phyloP scores from a whole-genome alignment of 2,888 invertebrate species.

The Eupithecia tripunctaria region DNA sequence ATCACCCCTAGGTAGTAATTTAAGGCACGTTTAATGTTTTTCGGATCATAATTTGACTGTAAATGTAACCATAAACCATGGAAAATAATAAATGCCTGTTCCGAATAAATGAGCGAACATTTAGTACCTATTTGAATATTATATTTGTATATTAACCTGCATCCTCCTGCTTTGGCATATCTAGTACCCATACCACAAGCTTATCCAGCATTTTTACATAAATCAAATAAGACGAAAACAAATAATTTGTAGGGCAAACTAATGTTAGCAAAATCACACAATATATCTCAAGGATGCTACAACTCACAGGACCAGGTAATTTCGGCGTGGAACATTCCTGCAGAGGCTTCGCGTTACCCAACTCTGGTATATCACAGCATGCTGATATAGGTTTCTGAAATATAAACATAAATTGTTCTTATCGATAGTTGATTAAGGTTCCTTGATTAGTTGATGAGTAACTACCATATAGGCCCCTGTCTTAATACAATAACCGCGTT shows the following conservation, averaged over 20 bases:
- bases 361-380: conserved; percentile 78
- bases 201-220: no score
- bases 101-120: background rate
- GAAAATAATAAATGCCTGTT: background rate
- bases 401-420: background rate
- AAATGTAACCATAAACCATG: background rate
- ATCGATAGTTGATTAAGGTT: no score
- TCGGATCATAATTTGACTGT: background rate
- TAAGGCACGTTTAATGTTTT: background rate
- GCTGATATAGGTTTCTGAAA: conserved; percentile 78
- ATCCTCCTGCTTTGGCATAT: background rate
- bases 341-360: conserved; percentile 66
- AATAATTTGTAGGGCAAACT: no score
- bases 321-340: conserved; percentile 69
- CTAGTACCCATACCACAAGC: no score
- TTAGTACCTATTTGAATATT: background rate
- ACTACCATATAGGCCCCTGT: no score
- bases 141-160: background rate
- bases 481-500: no score
- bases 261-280: no score
- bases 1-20: background rate
- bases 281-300: no score
- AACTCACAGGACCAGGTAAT: conserved; percentile 69
- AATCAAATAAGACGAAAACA: background rate
- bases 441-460: no score